Conservation (phyloP, 2,113 vertebrate genomes). For the Mungos mungo region DNA sequence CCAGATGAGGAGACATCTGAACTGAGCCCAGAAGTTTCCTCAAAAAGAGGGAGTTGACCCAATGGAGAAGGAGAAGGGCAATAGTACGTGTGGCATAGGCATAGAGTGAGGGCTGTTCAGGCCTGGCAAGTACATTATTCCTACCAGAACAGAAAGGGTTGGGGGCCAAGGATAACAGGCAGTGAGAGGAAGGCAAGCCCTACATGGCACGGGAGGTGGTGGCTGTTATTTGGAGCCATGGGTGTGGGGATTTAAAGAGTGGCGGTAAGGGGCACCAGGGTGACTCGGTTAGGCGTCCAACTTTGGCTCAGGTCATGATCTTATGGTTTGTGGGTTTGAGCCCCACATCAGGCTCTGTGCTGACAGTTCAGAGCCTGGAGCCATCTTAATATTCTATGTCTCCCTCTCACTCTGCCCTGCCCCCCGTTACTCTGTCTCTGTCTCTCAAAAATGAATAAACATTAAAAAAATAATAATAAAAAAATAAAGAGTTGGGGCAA, state of each 20-base stretch:
- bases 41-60: not conserved
- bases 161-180: not conserved
- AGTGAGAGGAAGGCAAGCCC: not conserved
- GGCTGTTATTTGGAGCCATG: not conserved
- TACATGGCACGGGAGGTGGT: not conserved
- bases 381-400: too few species aligned
- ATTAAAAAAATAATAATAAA: too few species aligned
- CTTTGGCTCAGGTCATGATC: too few species aligned
- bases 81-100: not conserved
- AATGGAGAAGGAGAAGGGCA: not conserved
- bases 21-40: not conserved
- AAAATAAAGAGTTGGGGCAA: not conserved
- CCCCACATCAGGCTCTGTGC: too few species aligned
- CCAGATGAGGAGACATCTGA: not conserved
- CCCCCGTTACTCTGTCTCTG: too few species aligned
- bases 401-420: too few species aligned
- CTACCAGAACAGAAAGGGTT: not conserved
- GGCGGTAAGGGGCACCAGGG: too few species aligned
- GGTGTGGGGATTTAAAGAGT: not conserved
- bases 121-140: not conserved
- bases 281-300: too few species aligned
- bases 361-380: too few species aligned
- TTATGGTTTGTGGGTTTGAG: too few species aligned
- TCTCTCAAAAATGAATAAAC: too few species aligned
- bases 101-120: not conserved